Conservation (phyloP, 2,113 vertebrate genomes). For the Chaenogobius annularis region DNA sequence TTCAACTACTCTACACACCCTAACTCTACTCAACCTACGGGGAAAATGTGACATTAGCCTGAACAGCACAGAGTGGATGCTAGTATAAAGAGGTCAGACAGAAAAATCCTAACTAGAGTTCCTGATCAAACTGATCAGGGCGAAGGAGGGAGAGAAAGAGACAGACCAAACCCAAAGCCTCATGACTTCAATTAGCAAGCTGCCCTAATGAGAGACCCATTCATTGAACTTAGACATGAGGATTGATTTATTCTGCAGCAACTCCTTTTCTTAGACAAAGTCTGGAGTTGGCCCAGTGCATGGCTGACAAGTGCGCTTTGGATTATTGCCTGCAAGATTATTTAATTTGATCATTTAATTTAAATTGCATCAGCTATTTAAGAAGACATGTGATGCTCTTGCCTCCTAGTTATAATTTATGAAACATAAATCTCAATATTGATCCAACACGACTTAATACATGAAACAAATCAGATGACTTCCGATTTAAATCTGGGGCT, state of each 20-base stretch:
- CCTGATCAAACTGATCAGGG: conserved; percentile 46
- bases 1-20: too few species aligned
- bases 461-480: too few species aligned
- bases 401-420: too few species aligned
- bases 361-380: neutral
- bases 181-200: conserved; percentile 63
- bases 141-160: conserved; percentile 35
- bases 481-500: too few species aligned
- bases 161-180: conserved; percentile 51
- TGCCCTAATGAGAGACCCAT: conserved; percentile 55
- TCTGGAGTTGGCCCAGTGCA: conserved; percentile 23
- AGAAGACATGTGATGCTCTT: too few species aligned
- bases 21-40: too few species aligned
- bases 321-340: neutral
- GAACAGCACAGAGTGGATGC: conserved; percentile 31
- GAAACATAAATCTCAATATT: too few species aligned
- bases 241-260: conserved; percentile 60
- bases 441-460: too few species aligned
- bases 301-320: conserved; percentile 7
- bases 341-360: conserved; percentile 1
- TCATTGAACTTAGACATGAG: conserved; percentile 51
- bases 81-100: conserved; percentile 13
- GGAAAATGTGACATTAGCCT: conserved; percentile 18
- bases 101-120: conserved; percentile 29
- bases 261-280: conserved; percentile 23